Evolutionary conservation across 1,140 invertebrate species (phyloP), one percentile per base, ranked within the genome.

Genomic region (Euura lappo): DNA sequence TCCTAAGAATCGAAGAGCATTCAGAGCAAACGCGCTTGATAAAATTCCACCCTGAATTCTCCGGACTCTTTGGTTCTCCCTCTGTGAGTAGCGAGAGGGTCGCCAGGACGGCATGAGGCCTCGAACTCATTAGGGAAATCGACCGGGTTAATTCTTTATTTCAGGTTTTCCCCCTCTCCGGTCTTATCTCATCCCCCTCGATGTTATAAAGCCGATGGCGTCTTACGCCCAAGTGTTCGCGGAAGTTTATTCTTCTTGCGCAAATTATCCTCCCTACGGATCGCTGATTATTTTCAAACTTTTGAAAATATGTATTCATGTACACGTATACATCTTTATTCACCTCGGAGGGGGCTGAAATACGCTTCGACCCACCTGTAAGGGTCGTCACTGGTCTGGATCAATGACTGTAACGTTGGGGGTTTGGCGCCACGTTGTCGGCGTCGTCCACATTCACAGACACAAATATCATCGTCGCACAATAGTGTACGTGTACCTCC

Each of bases 81-180:
- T 28, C 28, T 0, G 28, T 28, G 51, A 60, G 13, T 3, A n/a
- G 47, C 3, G 51, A 60, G 51, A n/a, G 5, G 6, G 28, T 28
- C 28, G 28, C 1, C 28, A 60, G 5, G 4, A 4, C 3, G 13
- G 3, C 51, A n/a, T 11, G 51, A 60, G 13, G 28, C 28, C 28
- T n/a, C 28, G 28, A 60, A 60, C 51, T 60, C 51, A 60, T 60
- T 60, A 60, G 51, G 51, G 51, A 60, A 60, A 60, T 60, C 51
- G 51, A 60, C 51, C 51, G 51, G 51, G 51, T 60, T 60, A 60
- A 60, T 60, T 60, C 51, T 60, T 60, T 60, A 60, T 60, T 60
- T 60, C 51, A 60, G 13, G 8, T 60, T n/a, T 4, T 60, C 51
- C 51, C 51, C 51, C 51, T 51, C 51, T 60, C 51, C 13, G 10